Evolutionary conservation across 1,140 invertebrate species (phyloP).

Genomic region (Drosophila oshimai): DNA sequence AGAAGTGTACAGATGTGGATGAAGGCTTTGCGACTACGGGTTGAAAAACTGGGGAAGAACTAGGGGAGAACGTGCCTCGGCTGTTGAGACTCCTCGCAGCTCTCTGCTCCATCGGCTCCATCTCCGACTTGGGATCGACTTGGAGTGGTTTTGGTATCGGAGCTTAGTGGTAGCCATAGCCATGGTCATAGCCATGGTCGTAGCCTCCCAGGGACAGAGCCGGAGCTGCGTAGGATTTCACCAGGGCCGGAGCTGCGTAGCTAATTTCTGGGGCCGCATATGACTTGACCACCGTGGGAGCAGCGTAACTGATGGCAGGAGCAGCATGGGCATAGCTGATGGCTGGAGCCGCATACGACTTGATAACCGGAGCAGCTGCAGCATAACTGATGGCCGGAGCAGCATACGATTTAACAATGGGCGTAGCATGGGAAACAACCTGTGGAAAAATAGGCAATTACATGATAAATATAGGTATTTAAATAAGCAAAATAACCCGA

Average conservation of each 20-base stretch:
- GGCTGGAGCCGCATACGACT: constrained; percentile 48
- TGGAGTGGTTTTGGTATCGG: constrained; percentile 12
- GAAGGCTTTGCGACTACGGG: constrained; percentile 17
- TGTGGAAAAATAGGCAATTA: neutral
- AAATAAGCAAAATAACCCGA: neutral
- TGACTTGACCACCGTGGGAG: constrained; percentile 56
- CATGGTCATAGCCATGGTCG: constrained; percentile 47
- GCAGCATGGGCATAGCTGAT: constrained; percentile 54
- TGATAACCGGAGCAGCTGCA: constrained; percentile 29
- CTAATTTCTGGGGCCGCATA: constrained; percentile 54
- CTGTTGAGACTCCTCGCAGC: constrained; percentile 25
- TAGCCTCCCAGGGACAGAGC: constrained; percentile 54
- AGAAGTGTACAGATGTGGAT: constrained; percentile 40
- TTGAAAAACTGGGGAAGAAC: constrained; percentile 12
- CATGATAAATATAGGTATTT: neutral
- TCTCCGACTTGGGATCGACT: constrained; percentile 3
- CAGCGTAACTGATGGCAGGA: constrained; percentile 56
- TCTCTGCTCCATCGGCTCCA: neutral
- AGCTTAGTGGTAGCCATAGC: constrained; percentile 38
- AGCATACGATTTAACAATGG: constrained; percentile 34
- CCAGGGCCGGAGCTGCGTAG: constrained; percentile 62
- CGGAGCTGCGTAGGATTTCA: constrained; percentile 62
- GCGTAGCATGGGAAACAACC: constrained; percentile 19
- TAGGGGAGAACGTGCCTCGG: constrained; percentile 54
- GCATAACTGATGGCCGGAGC: constrained; percentile 21